Evolutionary conservation across 2,888 invertebrate genomes (phyloP), one percentile per base, ranked within the genome.

Genomic region (Lampropteryx suffumata): DNA sequence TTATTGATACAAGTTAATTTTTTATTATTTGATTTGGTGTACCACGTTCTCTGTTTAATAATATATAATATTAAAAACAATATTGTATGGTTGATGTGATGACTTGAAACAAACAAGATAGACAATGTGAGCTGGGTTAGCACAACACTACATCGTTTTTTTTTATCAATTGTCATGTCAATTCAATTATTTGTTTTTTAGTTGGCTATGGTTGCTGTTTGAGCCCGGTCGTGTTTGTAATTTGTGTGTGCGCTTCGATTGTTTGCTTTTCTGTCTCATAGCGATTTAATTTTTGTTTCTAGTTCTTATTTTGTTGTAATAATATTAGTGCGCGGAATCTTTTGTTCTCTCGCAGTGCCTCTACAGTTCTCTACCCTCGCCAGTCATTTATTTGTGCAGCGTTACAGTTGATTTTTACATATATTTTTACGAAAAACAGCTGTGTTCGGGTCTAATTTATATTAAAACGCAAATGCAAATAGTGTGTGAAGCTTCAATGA

Each of bases 191-290:
- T 42, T 37, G 41, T 55, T 42, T 48, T 52, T 57, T 61, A 56
- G 60, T 68, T 62, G 61, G 65, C 59, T 65, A 59, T 67, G 67
- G 63, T 66, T 59, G 50, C 66, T 73, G 70, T 69, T 62, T 73
- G 57, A 67, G 73, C 65, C 64, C 65, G 69, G 61, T 62, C 50
- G 29, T 56, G 65, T 65, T 67, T 74, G 70, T 65, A 71, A 79
- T 79, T 81, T 77, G 76, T 76, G 81, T 77, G 76, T 76, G 81
- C 73, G 84, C 80, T 86, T 85, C 81, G 82, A 84, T 86, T 85
- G 84, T 87, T 88, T 87, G 84, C 83, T 73, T 76, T 67, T 77
- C 73, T 77, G 70, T 77, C 79, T 78, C 72, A 62, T 73, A 76
- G 66, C 73, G 72, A 75, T 82, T 81, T 82, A 77, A n/a, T 76